Percentiles rank a stretch among this genome's conserved stretches.
Evolutionary conservation across 1,140 invertebrate species (phyloP).

Genomic region (Stratiolaelaps scimitus): DNA sequence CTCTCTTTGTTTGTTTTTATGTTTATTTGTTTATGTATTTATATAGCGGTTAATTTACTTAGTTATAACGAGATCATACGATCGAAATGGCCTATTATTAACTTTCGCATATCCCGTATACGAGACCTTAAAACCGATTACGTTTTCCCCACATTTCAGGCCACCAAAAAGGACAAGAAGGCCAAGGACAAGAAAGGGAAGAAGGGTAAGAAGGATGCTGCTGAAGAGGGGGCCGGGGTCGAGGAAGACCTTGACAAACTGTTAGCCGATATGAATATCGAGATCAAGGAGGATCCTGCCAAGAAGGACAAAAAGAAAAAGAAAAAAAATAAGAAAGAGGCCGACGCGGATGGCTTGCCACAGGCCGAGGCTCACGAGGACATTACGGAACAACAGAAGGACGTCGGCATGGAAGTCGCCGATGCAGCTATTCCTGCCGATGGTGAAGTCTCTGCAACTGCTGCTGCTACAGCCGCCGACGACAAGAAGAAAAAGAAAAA

Average conservation of each 20-base stretch:
- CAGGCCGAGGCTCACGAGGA: not conserved
- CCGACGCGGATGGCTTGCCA: not conserved
- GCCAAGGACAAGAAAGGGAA: not conserved
- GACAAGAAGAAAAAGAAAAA: conserved; percentile 71
- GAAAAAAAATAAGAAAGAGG: conserved; percentile 30
- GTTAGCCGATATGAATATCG: conserved; percentile 29
- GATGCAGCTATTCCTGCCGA: conserved; percentile 40
- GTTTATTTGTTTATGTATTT: too few species aligned
- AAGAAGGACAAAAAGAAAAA: conserved; percentile 27
- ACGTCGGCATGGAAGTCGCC: conserved; percentile 31
- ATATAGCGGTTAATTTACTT: too few species aligned
- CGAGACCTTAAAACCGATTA: not conserved
- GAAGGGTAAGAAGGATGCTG: conserved; percentile 5
- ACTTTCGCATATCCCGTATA: too few species aligned
- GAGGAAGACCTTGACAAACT: conserved; percentile 19
- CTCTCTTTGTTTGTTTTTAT: too few species aligned
- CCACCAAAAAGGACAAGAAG: not conserved
- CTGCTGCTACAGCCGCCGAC: conserved; percentile 60
- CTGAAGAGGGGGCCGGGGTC: conserved; percentile 16
- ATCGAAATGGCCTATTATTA: too few species aligned
- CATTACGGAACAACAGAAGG: not conserved
- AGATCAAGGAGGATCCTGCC: conserved; percentile 25
- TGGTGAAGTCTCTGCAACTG: conserved; percentile 48
- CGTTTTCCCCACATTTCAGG: not conserved
- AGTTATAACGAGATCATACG: too few species aligned